Evolutionary conservation across 2,888 invertebrate species (phyloP).

Genomic region (Drosophila algonquin): DNA sequence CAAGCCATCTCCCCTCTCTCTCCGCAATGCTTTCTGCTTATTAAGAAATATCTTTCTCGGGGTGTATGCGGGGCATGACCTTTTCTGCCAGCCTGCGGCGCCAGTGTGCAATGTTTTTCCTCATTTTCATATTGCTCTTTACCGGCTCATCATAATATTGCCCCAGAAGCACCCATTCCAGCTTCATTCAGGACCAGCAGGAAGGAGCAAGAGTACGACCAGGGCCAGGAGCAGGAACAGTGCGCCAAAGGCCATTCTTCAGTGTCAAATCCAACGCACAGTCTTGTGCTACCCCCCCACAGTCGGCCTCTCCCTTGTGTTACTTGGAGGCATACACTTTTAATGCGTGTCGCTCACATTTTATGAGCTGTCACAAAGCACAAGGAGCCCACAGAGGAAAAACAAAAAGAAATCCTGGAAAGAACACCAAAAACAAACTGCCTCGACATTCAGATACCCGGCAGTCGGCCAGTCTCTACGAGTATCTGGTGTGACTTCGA

Average conservation of each 20-base stretch:
- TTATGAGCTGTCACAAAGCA: conserved; percentile 79
- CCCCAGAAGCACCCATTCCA: conserved; percentile 31
- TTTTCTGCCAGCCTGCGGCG: conserved; percentile 31
- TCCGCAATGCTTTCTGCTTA: conserved; percentile 59
- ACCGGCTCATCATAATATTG: conserved; percentile 70
- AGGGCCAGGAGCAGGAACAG: conserved; percentile 33
- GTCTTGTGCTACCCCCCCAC: neutral
- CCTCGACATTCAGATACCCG: neutral
- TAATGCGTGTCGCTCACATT: conserved; percentile 79
- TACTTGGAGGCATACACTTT: conserved; percentile 52
- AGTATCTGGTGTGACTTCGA: too few relatives aligned
- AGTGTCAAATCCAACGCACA: conserved; percentile 69
- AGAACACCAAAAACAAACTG: neutral
- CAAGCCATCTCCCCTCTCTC: conserved; percentile 20
- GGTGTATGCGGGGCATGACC: conserved; percentile 17
- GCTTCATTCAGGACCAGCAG: neutral
- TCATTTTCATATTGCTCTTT: conserved; percentile 75
- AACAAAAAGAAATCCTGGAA: conserved; percentile 9
- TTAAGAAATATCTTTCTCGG: conserved; percentile 49
- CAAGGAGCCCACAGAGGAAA: conserved; percentile 58
- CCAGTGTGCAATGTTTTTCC: conserved; percentile 45
- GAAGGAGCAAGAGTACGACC: conserved; percentile 8
- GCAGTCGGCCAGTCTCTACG: neutral
- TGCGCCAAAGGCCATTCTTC: conserved; percentile 69
- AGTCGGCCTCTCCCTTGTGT: conserved; percentile 10